phyloP scores from a whole-genome alignment of 2,888 invertebrate species.

The Ornithoptera priamus region DNA sequence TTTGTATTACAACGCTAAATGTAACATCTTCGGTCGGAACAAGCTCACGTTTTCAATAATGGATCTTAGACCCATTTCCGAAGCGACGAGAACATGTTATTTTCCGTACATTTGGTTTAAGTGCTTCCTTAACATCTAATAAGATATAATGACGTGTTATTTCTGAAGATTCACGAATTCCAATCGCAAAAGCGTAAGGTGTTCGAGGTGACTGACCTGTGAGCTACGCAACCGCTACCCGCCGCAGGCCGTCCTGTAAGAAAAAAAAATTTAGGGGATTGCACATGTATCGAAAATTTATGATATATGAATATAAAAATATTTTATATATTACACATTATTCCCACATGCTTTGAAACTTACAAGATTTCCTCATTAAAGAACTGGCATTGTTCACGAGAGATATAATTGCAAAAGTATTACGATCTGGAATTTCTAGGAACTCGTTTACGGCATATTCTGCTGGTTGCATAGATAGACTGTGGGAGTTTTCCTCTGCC shows the following conservation, averaged over 20 bases:
- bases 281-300: background rate
- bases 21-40: constrained; percentile 39
- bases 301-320: background rate
- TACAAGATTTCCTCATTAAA: constrained; percentile 24
- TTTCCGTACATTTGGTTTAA: constrained; percentile 71
- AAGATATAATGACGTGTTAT: constrained; percentile 75
- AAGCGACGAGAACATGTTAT: constrained; percentile 61
- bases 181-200: constrained; percentile 63
- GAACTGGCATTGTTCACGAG: constrained; percentile 45
- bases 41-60: constrained; percentile 62
- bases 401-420: constrained; percentile 51
- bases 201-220: constrained; percentile 71
- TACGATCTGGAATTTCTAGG: constrained; percentile 46
- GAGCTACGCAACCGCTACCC: constrained; percentile 59
- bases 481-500: constrained; percentile 12
- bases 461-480: constrained; percentile 44
- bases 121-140: constrained; percentile 74
- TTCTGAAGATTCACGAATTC: constrained; percentile 76
- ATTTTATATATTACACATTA: constrained; percentile 1
- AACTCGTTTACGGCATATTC: constrained; percentile 43
- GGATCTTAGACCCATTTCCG: constrained; percentile 59
- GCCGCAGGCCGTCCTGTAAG: constrained; percentile 63
- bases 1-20: constrained; percentile 29
- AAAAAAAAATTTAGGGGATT: constrained; percentile 60
- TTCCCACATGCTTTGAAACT: constrained; percentile 10